Evolutionary conservation across 2,888 invertebrate species (phyloP).

Genomic region (Latheticus oryzae): DNA sequence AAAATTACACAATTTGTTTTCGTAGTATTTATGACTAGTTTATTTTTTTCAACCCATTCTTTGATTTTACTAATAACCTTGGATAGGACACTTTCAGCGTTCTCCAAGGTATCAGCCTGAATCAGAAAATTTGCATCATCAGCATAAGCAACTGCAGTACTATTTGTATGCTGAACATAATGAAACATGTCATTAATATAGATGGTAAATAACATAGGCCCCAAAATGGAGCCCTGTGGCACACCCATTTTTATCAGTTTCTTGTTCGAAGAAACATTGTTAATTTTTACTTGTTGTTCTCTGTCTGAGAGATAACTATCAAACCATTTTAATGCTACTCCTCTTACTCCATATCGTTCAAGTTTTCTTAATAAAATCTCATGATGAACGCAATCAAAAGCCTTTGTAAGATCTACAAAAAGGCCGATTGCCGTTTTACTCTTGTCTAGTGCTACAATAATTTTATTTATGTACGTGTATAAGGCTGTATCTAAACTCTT

Average conservation of each 20-base stretch:
- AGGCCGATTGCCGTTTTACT: slow-evolving; percentile 1
- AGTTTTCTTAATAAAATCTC: slow-evolving; percentile 7
- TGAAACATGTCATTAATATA: slow-evolving; percentile 2
- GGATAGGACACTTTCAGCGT: background rate
- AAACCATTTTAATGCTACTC: background rate
- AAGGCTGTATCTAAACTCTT: slow-evolving; percentile 3
- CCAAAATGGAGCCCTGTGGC: background rate
- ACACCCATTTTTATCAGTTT: slow-evolving; percentile 4
- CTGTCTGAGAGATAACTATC: background rate
- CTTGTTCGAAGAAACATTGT: background rate
- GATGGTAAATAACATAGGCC: slow-evolving; percentile 2
- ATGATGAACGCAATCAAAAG: background rate
- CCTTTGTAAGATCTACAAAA: slow-evolving; percentile 4
- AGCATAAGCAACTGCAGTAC: slow-evolving; percentile 1
- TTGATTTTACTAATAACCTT: background rate
- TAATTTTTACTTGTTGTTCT: slow-evolving; percentile 2
- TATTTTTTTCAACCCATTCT: slow-evolving; percentile 5
- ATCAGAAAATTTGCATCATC: slow-evolving; percentile 5
- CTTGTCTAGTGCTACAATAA: background rate
- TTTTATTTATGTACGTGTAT: slow-evolving; percentile 1
- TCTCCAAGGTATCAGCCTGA: slow-evolving; percentile 1
- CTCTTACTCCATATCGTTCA: background rate
- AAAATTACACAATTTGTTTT: slow-evolving; percentile 4
- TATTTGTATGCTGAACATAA: background rate
- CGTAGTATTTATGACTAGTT: background rate